Conservation (phyloP, 92 coral and sea anemone species). For the Porites cylindrica region DNA sequence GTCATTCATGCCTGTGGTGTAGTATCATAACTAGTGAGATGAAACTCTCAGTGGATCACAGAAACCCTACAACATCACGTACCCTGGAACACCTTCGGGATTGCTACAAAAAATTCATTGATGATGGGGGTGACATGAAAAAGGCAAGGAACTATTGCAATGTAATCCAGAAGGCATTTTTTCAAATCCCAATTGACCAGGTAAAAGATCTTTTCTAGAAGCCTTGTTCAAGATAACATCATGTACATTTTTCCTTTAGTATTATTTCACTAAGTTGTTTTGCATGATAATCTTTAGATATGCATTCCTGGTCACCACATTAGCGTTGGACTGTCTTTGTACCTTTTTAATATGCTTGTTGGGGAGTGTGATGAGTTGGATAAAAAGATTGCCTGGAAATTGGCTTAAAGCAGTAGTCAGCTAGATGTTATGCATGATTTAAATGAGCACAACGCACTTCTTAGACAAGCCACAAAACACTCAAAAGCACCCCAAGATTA, state of each 20-base stretch:
- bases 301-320: constrained; percentile 54
- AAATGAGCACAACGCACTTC: neutral
- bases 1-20: neutral
- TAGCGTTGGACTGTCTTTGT: constrained; percentile 32
- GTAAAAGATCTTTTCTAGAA: neutral
- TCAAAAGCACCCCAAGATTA: constrained; percentile 21
- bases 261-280: neutral
- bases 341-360: constrained; percentile 26
- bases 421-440: neutral
- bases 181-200: constrained; percentile 26
- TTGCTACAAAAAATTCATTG: neutral
- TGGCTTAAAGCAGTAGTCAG: neutral
- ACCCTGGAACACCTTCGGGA: neutral
- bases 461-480: constrained; percentile 10
- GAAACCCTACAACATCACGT: neutral
- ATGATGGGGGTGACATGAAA: neutral
- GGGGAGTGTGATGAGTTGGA: neutral
- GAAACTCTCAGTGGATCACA: neutral
- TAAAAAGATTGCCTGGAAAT: neutral
- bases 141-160: neutral
- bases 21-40: neutral
- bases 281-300: constrained; percentile 17
- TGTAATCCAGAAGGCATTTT: constrained; percentile 13
- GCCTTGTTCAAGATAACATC: neutral
- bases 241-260: neutral